Evolutionary conservation across 92 coral and sea anemone genomes (phyloP).

Genomic region (Umimayanthus chanpuru): DNA sequence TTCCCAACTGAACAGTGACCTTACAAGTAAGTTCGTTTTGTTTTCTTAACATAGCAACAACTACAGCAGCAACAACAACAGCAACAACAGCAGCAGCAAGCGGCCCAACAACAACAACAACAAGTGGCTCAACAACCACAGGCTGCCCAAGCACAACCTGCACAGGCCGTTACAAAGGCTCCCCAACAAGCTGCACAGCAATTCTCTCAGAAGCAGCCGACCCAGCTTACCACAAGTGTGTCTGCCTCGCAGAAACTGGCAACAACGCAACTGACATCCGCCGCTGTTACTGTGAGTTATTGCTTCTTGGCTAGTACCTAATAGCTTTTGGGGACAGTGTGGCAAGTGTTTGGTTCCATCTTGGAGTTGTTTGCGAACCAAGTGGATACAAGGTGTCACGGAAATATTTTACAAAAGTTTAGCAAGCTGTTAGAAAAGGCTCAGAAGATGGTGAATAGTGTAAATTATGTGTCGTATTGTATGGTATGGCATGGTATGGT

Average conservation of each 20-base stretch:
- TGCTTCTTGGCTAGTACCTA: neutral
- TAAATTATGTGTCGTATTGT: no score
- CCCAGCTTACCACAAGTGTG: slow-evolving; percentile 55
- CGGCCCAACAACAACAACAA: slow-evolving; percentile 37
- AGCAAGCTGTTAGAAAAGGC: no score
- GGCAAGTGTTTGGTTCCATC: no score
- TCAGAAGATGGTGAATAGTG: no score
- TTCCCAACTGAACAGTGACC: no score
- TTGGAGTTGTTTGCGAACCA: no score
- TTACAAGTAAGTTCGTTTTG: no score
- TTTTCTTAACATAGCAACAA: neutral
- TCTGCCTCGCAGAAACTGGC: slow-evolving; percentile 66
- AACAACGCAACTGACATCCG: slow-evolving; percentile 75
- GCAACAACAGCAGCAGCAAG: slow-evolving; percentile 69
- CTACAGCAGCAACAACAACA: slow-evolving; percentile 56
- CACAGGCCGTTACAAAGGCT: slow-evolving; percentile 51
- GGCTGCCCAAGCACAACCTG: slow-evolving; percentile 45
- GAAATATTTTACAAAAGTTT: no score
- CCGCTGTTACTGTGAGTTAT: slow-evolving; percentile 66
- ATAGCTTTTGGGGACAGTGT: no score
- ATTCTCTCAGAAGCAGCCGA: slow-evolving; percentile 55
- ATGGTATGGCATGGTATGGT: no score
- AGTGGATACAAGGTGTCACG: no score
- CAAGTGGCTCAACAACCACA: slow-evolving; percentile 51
- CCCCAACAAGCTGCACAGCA: slow-evolving; percentile 60